A percentile compares a stretch with the other conserved stretches of the same genome.
These are phyloP conservation scores for Rhineura floridana DNA, from an alignment of 2,113 vertebrate species.

Conservation along the genomic window DNA sequence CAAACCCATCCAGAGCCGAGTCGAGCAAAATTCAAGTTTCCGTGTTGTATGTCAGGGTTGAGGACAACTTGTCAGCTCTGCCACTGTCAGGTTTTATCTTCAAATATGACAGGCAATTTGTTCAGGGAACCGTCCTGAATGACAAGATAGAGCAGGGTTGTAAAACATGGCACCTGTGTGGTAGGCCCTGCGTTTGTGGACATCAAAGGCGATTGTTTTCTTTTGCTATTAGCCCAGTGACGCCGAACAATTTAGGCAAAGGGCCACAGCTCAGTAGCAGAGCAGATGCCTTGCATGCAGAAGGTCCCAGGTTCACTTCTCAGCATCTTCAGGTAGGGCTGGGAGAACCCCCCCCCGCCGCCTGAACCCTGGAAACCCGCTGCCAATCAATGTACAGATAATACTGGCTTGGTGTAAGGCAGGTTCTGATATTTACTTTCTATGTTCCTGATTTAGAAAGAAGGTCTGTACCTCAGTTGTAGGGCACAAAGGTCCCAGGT, in stretches of 20 bases:
- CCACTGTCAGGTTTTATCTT: constrained; percentile 67
- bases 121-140: constrained; percentile 67
- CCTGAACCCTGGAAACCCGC: background rate
- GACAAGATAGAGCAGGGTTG: constrained; percentile 74
- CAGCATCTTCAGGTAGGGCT: background rate
- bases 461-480: too few relatives aligned
- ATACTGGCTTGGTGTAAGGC: too few relatives aligned
- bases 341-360: background rate
- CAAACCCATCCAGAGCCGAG: constrained; percentile 59
- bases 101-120: constrained; percentile 70
- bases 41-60: constrained; percentile 53
- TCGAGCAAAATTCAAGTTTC: constrained; percentile 55
- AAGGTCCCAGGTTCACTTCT: background rate
- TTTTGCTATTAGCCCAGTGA: constrained; percentile 56
- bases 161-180: constrained; percentile 74
- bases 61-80: constrained; percentile 63
- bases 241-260: constrained; percentile 36
- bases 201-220: constrained; percentile 66
- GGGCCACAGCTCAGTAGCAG: background rate
- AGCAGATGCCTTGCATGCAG: background rate
- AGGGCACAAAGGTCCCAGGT: too few relatives aligned
- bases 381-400: background rate
- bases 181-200: constrained; percentile 61
- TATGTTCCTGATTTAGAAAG: too few relatives aligned
- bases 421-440: too few relatives aligned